A percentile compares a stretch with the other conserved stretches of the same genome.
These are phyloP conservation scores for Rhinophrynus dorsalis DNA, from an alignment of 2,797 vertebrate genomes.

Conservation along the genomic window DNA sequence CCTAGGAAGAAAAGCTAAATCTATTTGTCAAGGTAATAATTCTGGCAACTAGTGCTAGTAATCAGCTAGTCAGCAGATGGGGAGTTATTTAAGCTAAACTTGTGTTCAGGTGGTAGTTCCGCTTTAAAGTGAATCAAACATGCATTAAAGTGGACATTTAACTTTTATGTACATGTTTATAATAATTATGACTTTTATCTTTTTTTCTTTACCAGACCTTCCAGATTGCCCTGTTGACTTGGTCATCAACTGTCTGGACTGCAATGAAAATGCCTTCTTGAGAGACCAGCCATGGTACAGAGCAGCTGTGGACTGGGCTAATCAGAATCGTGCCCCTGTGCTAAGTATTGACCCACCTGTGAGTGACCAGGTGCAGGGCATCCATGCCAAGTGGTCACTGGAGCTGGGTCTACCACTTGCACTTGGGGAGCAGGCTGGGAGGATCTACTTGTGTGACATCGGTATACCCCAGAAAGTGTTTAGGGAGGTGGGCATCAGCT, in stretches of 20 bases:
- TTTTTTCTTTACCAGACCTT: slow-evolving; percentile 74
- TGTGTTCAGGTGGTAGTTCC: no score
- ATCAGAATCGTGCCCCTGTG: slow-evolving; percentile 91
- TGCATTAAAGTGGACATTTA: no score
- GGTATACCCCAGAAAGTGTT: slow-evolving; percentile 93
- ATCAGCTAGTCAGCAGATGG: no score
- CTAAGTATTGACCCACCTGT: slow-evolving; percentile 94
- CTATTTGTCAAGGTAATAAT: no score
- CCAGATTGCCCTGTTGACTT: slow-evolving; percentile 93
- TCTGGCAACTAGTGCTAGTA: no score
- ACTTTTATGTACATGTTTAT: no score
- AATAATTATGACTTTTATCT: no score
- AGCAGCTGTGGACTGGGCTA: slow-evolving; percentile 93
- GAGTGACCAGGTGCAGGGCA: slow-evolving; percentile 81
- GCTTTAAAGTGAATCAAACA: no score
- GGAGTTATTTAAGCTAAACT: no score
- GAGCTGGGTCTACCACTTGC: slow-evolving; percentile 89
- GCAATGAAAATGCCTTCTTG: slow-evolving; percentile 91
- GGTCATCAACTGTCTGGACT: slow-evolving; percentile 97
- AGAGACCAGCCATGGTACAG: slow-evolving; percentile 96
- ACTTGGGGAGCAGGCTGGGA: slow-evolving; percentile 84
- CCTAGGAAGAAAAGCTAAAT: no score
- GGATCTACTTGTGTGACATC: slow-evolving; percentile 94
- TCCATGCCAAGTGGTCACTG: slow-evolving; percentile 96
- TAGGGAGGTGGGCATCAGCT: slow-evolving; percentile 93